phyloP scores from a whole-genome alignment of 2,113 vertebrate species.

The Myiozetetes cayanensis region DNA sequence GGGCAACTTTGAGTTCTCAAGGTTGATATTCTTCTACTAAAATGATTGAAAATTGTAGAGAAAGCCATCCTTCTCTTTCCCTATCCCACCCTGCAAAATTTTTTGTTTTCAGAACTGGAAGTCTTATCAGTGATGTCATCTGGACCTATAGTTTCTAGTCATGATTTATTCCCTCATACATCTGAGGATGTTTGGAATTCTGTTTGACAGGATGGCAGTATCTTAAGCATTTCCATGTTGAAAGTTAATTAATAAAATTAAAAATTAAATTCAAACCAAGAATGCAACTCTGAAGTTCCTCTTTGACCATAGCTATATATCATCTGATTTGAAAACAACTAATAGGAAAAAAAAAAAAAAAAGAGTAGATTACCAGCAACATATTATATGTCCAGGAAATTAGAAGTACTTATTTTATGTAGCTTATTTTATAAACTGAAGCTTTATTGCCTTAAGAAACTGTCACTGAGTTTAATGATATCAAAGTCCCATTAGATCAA shows the following conservation, averaged over 20 bases:
- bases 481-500: conserved; percentile 33
- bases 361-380: neutral
- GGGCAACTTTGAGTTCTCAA: neutral
- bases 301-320: neutral
- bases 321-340: neutral
- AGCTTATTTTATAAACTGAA: neutral
- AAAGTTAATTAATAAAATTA: neutral
- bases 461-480: neutral
- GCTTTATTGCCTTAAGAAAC: neutral
- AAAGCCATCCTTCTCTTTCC: neutral
- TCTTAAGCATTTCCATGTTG: neutral
- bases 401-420: neutral
- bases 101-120: neutral
- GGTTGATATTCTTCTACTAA: neutral
- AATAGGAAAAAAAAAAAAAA: neutral
- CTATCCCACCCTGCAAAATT: neutral
- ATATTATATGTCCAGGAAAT: neutral
- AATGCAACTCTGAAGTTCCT: neutral
- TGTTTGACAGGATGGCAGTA: neutral
- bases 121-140: neutral
- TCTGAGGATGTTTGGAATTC: neutral
- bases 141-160: neutral
- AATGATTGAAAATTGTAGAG: neutral
- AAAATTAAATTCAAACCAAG: neutral
- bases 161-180: neutral